Base-by-base conservation (phyloP, 2,888 invertebrate genomes). In the Callinectes sapidus region DNA sequence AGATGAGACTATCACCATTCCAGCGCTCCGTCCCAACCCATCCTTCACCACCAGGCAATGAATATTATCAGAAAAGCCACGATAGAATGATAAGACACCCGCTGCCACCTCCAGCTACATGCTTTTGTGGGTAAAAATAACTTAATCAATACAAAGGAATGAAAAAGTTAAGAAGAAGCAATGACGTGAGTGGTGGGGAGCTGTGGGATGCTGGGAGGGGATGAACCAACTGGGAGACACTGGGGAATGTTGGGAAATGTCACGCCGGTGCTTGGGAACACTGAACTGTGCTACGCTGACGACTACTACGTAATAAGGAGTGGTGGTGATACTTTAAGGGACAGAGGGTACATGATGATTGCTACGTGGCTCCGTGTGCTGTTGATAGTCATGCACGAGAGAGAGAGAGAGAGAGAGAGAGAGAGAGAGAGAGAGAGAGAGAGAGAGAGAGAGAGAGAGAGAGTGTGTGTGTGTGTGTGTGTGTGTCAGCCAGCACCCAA, bases 351-450 rank as follows among this genome's bases (percentile, higher is more conserved):
- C 61, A 61, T 0, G 23, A 23, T 23, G 23, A 61, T 23, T 23
- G 61, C 23, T 61, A 61, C 23, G 23, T 61, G 23, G 2, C 23
- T 16, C 61, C 61, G 23, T 23, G 23, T 61, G 61, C 10, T 48
- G 48, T 48, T 48, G 10, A 48, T 48, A 6, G 48, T 48, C 48
- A 48, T 71, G 71, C 71, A 71, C 23, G 5, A 61, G 35, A 35
- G 35, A n/a, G 71, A 89, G 89, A 71, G 42, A 89, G 42, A 71
- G 42, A 71, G 89, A 89, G 39, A 71, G 89, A 89, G 89, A 18
- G 89, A 35, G 71, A 35, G 71, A 66, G 89, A 35, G 71, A 71
- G 89, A 66, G 14, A 39, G 66, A 66, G 18, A 66, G 89, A 18
- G 39, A 89, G 89, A 66, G 71, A 89, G 71, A 35, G 71, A 71